A percentile compares a stretch with the other conserved stretches of the same genome.
Evolutionary conservation across 2,113 vertebrate species (phyloP).

Genomic region (Crotophaga sulcirostris): DNA sequence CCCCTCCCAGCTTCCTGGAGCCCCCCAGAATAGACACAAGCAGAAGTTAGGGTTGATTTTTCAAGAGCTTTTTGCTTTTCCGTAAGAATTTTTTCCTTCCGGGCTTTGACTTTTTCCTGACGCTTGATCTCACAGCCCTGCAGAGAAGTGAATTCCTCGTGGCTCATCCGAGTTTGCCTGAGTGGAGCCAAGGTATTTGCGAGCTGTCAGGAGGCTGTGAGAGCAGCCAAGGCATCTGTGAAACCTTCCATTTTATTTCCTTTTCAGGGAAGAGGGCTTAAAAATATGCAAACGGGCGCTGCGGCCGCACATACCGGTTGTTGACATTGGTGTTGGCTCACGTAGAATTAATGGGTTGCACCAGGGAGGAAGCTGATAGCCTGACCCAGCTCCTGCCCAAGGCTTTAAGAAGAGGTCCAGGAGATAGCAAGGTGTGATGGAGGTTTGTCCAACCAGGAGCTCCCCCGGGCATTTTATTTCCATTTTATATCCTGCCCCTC

Average conservation of each 20-base stretch:
- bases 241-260: background rate
- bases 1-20: too few species aligned
- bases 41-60: background rate
- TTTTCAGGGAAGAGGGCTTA: slow-evolving; percentile 1
- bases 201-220: background rate
- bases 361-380: background rate
- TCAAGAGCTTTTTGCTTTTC: background rate
- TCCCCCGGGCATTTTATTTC: background rate
- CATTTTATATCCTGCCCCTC: too few species aligned
- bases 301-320: background rate
- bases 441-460: background rate
- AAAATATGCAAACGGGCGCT: background rate
- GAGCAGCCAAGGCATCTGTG: background rate
- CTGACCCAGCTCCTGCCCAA: background rate
- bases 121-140: background rate
- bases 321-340: background rate
- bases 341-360: background rate
- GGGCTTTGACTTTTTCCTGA: background rate
- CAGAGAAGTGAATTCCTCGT: background rate
- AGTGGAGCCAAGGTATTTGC: background rate
- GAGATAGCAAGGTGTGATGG: background rate
- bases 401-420: background rate
- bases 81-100: background rate
- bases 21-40: background rate
- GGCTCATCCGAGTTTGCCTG: background rate